Conservation (phyloP, 2,888 invertebrate species). For the Alentia gelatinosa region DNA sequence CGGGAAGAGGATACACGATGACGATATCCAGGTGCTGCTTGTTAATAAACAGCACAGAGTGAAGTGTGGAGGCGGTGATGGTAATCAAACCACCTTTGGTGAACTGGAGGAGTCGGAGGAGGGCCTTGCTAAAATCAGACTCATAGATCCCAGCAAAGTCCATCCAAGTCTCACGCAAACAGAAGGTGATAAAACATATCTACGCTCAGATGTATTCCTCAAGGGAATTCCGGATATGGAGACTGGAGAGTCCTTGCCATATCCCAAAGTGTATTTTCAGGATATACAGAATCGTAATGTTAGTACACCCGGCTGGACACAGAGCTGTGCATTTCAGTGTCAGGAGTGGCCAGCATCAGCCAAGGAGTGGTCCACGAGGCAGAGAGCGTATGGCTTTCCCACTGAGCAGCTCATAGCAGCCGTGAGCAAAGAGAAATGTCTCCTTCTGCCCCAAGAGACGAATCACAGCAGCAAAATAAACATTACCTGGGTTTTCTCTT, state of each 20-base stretch:
- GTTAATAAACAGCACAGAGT: neutral
- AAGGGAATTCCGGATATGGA: neutral
- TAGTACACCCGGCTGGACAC: neutral
- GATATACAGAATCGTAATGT: neutral
- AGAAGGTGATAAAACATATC: neutral
- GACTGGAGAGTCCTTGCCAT: neutral
- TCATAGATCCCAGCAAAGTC: neutral
- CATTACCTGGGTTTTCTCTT: neutral
- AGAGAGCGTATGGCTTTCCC: neutral
- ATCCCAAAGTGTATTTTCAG: neutral
- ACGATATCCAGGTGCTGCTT: neutral
- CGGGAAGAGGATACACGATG: neutral
- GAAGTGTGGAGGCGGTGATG: neutral
- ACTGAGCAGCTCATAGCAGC: neutral
- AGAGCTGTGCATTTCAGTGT: neutral
- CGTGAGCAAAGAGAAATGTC: neutral
- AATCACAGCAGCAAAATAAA: neutral
- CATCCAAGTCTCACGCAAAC: neutral
- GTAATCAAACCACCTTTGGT: neutral
- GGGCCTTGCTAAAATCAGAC: neutral
- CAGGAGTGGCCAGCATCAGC: neutral
- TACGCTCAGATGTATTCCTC: neutral
- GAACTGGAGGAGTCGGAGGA: neutral
- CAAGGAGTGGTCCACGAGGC: neutral
- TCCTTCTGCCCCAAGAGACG: neutral